phyloP scores from a whole-genome alignment of 2,888 invertebrate genomes.

The Cinara cedri region DNA sequence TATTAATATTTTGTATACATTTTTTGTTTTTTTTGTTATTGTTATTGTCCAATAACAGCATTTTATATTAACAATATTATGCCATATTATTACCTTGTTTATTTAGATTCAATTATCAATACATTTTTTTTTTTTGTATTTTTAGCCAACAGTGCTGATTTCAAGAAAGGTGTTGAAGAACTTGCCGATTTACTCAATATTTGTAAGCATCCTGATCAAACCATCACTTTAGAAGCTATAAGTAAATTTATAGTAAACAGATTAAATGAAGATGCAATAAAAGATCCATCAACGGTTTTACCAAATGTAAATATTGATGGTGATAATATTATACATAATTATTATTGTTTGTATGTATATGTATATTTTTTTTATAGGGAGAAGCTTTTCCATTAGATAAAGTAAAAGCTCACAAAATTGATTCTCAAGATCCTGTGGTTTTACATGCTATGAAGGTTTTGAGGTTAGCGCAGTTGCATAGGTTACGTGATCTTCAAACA shows the following conservation, averaged over 20 bases:
- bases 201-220: constrained; percentile 79
- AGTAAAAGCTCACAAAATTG: constrained; percentile 60
- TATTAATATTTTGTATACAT: too few species aligned
- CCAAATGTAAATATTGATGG: constrained; percentile 62
- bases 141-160: constrained; percentile 75
- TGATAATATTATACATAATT: not conserved
- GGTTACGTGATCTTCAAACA: constrained; percentile 86
- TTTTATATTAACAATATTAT: not conserved
- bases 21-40: not conserved
- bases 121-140: not conserved
- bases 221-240: constrained; percentile 75
- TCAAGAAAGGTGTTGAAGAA: constrained; percentile 79
- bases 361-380: constrained; percentile 64
- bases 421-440: constrained; percentile 70
- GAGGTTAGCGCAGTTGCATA: constrained; percentile 80
- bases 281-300: constrained; percentile 66
- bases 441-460: constrained; percentile 79
- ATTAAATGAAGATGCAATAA: constrained; percentile 68
- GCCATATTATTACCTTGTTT: not conserved
- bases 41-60: not conserved
- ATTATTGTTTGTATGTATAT: not conserved
- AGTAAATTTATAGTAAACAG: constrained; percentile 69
- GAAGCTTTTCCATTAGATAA: constrained; percentile 72
- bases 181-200: constrained; percentile 81
- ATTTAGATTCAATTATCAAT: not conserved